Base-by-base conservation (phyloP, 2,888 invertebrate genomes). In the Chloroclysta siterata region DNA sequence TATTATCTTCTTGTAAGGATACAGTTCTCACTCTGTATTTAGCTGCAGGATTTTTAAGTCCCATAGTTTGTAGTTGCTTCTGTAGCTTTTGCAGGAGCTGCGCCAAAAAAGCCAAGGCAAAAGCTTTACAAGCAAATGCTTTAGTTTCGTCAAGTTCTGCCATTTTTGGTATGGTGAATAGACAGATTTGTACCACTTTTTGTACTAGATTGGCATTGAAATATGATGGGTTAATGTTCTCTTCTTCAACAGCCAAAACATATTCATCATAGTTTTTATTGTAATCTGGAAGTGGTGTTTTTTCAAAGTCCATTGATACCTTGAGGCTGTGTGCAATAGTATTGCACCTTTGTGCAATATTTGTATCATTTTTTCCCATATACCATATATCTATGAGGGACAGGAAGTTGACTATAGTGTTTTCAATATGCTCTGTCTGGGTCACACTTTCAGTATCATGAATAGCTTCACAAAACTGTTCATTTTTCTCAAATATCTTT, bases 81-180 rank as follows among this genome's bases (percentile, higher is more conserved):
- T 87, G 86, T 72, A 81, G 86, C 75, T 89, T 95, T 83, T 93
- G 95, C 70, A 95, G 88, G 41, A 96, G 83, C 80, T 96, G 96
- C 14, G 97, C 97, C 72, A 97, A 95, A 70, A 98, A 94, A 28
- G 97, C 97, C 53, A 98, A 93, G 55, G 96, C 94, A 79, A 98
- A 97, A 33, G 98, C 98, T 78, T 97, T 95, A 58, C 96, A 94
- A 28, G 97, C 96, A 74, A 97, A 97, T 48, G 96, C 94, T 82
- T 97, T 96, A n/a, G 94, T 93, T n/a, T 97, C 96, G 80, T 96
- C 95, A 54, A 93, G 94, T 78, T 94, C 95, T 81, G 95, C 95
- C 61, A 97, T 90, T 86, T 97, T 97, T 33, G 95, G 94, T 71
- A 97, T 94, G 64, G 97, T 97, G 81, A 97, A 95, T 60, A 98